These are phyloP conservation scores for Anaspis maculata DNA, from an alignment of 2,888 invertebrate species.

Conservation along the genomic window DNA sequence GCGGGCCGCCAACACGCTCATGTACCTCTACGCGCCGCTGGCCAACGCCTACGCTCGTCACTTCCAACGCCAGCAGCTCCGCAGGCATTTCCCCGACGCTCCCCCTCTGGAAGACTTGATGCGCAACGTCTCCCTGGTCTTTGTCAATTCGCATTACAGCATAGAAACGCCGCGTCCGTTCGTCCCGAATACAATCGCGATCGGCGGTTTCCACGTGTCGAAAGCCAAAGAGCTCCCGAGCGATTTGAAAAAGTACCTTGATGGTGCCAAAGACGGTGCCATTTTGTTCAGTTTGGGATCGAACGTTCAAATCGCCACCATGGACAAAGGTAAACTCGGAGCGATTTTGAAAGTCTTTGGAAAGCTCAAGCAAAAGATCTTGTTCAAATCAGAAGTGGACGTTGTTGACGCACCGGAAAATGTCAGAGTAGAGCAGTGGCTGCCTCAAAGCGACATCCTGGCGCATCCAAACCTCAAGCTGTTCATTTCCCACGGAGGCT, in stretches of 20 bases:
- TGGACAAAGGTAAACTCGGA: conserved; percentile 18
- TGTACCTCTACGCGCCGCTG: background rate
- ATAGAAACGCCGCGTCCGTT: conserved; percentile 26
- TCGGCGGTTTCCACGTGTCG: conserved; percentile 29
- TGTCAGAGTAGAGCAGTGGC: too few species aligned
- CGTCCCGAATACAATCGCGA: conserved; percentile 27
- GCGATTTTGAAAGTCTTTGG: too few species aligned
- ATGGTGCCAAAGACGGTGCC: conserved; percentile 22
- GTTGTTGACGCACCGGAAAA: too few species aligned
- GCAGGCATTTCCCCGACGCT: conserved; percentile 22
- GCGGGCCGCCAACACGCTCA: conserved; percentile 4
- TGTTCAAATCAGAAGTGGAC: too few species aligned
- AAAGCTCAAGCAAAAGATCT: too few species aligned
- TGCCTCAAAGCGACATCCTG: too few species aligned
- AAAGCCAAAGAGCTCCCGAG: conserved; percentile 5
- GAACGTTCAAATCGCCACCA: conserved; percentile 15
- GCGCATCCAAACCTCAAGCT: too few species aligned
- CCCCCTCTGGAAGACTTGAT: conserved; percentile 21
- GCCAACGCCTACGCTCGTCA: conserved; percentile 7
- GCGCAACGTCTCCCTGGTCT: conserved; percentile 23
- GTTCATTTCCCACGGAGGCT: too few species aligned
- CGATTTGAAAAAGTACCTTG: conserved; percentile 19
- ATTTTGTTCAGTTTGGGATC: conserved; percentile 23
- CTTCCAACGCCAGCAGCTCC: conserved; percentile 10
- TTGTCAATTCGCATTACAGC: conserved; percentile 27